A percentile compares a stretch with the other conserved stretches of the same genome.
Conservation (phyloP, 1,140 invertebrate species). For the Drosophila malerkotliana region DNA sequence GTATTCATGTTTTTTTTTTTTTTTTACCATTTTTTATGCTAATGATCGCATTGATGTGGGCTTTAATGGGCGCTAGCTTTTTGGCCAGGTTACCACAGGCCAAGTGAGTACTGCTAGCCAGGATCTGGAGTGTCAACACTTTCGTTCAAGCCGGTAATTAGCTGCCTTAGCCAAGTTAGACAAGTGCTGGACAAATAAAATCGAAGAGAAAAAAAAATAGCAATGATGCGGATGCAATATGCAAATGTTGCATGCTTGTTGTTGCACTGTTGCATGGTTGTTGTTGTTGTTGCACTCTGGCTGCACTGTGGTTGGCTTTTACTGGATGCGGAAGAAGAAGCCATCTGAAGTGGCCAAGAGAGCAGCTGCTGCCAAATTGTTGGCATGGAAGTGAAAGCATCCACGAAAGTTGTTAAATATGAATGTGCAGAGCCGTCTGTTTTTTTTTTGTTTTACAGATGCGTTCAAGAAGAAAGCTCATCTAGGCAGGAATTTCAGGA, state of each 20-base stretch:
- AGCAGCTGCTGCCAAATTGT: constrained; percentile 57
- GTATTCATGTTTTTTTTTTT: constrained; percentile 51
- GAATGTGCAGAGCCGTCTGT: constrained; percentile 40
- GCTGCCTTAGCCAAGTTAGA: background rate
- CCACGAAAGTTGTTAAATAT: constrained; percentile 74
- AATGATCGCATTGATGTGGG: constrained; percentile 65
- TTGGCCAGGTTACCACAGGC: constrained; percentile 34
- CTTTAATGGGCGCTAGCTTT: constrained; percentile 24
- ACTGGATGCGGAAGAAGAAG: constrained; percentile 40
- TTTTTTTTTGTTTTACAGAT: constrained; percentile 1
- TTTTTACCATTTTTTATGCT: constrained; percentile 80
- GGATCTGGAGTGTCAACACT: constrained; percentile 16
- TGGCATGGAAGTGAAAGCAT: constrained; percentile 75
- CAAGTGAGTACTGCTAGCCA: background rate
- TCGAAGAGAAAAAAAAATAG: constrained; percentile 1
- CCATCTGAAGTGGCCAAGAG: constrained; percentile 24
- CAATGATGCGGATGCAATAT: constrained; percentile 27
- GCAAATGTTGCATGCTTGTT: constrained; percentile 11
- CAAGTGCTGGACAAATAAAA: constrained; percentile 14
- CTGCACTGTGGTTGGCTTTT: constrained; percentile 6
- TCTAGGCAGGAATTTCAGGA: constrained; percentile 15
- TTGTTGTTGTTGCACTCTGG: background rate
- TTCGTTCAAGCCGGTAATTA: constrained; percentile 15
- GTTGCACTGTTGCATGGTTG: no score
- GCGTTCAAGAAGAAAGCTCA: constrained; percentile 10